Conservation (phyloP, 2,888 invertebrate species). For the Andrena chrysosceles region DNA sequence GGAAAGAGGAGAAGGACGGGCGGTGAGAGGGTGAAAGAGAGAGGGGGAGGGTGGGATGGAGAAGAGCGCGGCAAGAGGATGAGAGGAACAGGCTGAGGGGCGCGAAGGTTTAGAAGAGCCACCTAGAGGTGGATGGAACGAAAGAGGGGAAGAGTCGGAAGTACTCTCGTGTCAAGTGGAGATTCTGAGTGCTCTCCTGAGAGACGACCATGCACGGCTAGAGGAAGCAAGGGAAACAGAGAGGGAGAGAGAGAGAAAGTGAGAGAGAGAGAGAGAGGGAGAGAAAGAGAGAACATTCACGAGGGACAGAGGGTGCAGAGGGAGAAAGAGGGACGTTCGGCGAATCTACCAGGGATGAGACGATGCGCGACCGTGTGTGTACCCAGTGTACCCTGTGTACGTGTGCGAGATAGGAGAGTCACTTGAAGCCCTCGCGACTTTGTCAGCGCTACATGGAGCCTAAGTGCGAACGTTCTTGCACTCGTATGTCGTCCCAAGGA, state of each 20-base stretch:
- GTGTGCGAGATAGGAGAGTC: conserved; percentile 56
- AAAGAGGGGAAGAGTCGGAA: conserved; percentile 70
- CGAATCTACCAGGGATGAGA: conserved; percentile 46
- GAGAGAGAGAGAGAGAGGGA: not conserved
- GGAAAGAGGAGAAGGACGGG: conserved; percentile 27
- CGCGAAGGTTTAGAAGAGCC: conserved; percentile 70
- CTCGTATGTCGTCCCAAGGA: conserved; percentile 73
- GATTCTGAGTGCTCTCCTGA: conserved; percentile 81
- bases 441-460: conserved; percentile 80
- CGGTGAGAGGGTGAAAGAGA: not conserved
- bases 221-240: conserved; percentile 36
- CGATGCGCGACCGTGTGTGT: conserved; percentile 22
- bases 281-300: conserved; percentile 26
- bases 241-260: conserved; percentile 17
- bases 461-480: conserved; percentile 78
- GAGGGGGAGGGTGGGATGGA: not conserved
- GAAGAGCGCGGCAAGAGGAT: conserved; percentile 17
- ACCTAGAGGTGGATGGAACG: conserved; percentile 56
- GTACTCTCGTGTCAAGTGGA: conserved; percentile 82
- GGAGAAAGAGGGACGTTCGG: conserved; percentile 28
- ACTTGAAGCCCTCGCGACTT: conserved; percentile 78
- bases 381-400: conserved; percentile 15
- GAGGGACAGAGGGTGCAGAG: conserved; percentile 43
- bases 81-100: conserved; percentile 65
- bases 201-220: conserved; percentile 70